Percentiles rank a stretch among this genome's conserved stretches.
phyloP scores from a whole-genome alignment of 1,140 invertebrate genomes.

The Saxidomus purpurata region DNA sequence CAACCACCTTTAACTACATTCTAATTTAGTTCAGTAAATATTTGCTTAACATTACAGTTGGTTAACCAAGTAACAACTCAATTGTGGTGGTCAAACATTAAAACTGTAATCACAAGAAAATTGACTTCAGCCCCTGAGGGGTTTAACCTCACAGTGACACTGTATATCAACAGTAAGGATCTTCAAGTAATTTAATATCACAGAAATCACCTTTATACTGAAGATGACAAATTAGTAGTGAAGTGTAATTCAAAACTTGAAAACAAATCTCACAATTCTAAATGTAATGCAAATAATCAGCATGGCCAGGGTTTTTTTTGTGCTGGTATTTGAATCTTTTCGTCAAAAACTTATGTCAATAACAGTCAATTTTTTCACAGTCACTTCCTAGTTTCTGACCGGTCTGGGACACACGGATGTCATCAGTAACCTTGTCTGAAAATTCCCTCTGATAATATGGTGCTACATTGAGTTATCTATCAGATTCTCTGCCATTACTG shows the following conservation, averaged over 20 bases:
- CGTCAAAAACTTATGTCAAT: no score
- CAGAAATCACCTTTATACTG: neutral
- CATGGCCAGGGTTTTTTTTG: no score
- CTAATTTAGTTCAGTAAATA: neutral
- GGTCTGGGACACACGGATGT: no score
- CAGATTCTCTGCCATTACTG: no score
- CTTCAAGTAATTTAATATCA: slow-evolving; percentile 15
- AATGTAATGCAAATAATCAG: no score
- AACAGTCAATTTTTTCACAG: no score
- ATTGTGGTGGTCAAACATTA: slow-evolving; percentile 10
- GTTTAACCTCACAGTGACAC: neutral
- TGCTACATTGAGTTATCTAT: no score
- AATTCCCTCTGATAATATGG: no score
- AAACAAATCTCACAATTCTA: no score
- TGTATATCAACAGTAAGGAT: neutral
- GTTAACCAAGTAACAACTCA: slow-evolving; percentile 25
- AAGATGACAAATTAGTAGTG: neutral
- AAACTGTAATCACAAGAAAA: neutral
- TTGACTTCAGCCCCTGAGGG: neutral
- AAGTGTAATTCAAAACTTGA: neutral
- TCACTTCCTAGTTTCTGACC: no score
- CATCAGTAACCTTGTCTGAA: no score
- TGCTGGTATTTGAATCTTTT: no score
- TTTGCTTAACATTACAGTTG: slow-evolving; percentile 14
- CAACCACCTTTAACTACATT: neutral